Evolutionary conservation across 2,113 vertebrate genomes (phyloP), one percentile per base, ranked within the genome.

Genomic region (Oxygymnocypris stewartii): DNA sequence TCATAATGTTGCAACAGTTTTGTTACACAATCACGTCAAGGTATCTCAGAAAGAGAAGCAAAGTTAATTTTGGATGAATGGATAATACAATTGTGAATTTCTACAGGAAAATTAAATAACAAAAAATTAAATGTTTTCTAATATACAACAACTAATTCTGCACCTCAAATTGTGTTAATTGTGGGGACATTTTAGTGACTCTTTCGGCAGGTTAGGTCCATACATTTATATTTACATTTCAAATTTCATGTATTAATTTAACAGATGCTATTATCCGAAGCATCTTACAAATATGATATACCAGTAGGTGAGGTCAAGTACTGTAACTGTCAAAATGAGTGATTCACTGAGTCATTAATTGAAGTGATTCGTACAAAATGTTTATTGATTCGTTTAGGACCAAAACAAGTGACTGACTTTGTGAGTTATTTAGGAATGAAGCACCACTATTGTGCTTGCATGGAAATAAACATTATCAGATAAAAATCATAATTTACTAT

Each of bases 21-120:
- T 54, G 49, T 82, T 88, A 51, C 78, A 65, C 77, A 85, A 88
- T 63, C 31, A 18, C 59, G 13, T 35, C 40, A 74, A 67, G 37
- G 75, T 11, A 78, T 78, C 8, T 31, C 8, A 35, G 14, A 78
- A 18, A 18, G 28, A 11, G 0, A 59, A 37, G 18, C 18, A 10
- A 71, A 40, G 9, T 35, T 0, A 5, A 65, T 28, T 28, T 25
- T 31, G 16, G 51, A 20, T 54, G 51, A 20, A 54, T 54, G 6
- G 16, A 54, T 37, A 16, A 20, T 37, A 37, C 8, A 37, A 69
- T 18, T 20, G 0, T 37, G 65, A 20, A 20, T 6, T 54, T 54
- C 0, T 37, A 59, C 6, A 20, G 2, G 23, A 57, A 57, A 0
- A 57, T 20, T 18, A 20, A 14, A 49, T 13, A 23, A 57, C 1